Conservation (phyloP, 2,797 vertebrate species). For the Myiotriccus ornatus region DNA sequence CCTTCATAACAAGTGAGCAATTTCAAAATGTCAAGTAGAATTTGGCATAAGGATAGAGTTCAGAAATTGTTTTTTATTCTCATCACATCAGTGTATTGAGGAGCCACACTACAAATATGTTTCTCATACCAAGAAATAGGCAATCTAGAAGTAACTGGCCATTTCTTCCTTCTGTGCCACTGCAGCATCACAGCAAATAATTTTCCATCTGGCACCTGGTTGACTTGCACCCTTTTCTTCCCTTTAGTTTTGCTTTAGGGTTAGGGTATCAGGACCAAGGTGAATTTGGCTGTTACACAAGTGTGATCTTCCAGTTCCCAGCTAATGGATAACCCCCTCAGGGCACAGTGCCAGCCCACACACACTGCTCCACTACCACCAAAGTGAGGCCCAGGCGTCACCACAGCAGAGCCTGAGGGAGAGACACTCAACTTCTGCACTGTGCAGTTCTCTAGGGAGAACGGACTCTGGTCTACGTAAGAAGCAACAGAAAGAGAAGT, state of each 20-base stretch:
- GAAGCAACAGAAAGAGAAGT: neutral
- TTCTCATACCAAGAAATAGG: neutral
- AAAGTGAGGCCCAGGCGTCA: neutral
- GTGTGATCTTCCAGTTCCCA: neutral
- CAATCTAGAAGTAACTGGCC: neutral
- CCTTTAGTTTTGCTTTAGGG: neutral
- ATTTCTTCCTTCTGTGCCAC: neutral
- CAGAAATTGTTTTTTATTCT: neutral
- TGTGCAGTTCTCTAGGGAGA: neutral
- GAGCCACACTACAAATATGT: neutral
- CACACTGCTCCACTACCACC: neutral
- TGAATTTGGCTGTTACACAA: neutral
- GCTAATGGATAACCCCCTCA: neutral
- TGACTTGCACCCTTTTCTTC: neutral
- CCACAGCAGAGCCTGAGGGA: neutral
- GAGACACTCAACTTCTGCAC: fast-evolving
- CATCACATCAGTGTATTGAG: neutral
- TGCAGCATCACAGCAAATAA: neutral
- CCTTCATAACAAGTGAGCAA: neutral
- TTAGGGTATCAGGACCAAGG: neutral
- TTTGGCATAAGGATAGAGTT: neutral
- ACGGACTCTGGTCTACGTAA: neutral
- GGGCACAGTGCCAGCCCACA: neutral
- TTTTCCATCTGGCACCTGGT: neutral
- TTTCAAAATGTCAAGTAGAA: neutral